Conservation (phyloP, 2,797 vertebrate genomes). For the Pseudomugil gertrudae region DNA sequence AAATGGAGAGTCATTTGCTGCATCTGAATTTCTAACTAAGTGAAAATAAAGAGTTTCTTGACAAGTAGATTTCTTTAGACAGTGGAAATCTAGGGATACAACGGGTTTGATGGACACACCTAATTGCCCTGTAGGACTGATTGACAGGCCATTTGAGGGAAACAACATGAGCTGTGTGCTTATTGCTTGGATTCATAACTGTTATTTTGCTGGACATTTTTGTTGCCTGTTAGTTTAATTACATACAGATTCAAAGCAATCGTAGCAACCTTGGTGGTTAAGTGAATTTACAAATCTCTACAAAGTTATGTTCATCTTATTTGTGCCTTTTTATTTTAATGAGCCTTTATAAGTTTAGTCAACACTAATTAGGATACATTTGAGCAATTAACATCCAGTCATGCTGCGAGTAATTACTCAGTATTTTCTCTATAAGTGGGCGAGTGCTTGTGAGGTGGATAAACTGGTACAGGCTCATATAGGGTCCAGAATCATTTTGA, state of each 20-base stretch:
- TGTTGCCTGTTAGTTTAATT: neutral
- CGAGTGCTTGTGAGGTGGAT: neutral
- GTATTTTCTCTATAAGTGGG: neutral
- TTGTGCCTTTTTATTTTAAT: neutral
- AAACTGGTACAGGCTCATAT: neutral
- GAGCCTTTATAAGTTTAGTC: neutral
- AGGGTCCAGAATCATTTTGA: neutral
- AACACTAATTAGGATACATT: neutral
- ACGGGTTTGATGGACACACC: neutral
- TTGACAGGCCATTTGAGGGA: neutral
- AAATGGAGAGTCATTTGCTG: constrained; percentile 10
- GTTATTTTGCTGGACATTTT: neutral
- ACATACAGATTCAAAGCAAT: neutral
- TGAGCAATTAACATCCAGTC: constrained; percentile 1
- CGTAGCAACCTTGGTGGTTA: neutral
- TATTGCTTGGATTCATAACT: neutral
- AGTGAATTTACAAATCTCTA: neutral
- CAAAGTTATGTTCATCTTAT: neutral
- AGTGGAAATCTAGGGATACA: neutral
- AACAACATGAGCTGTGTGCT: neutral
- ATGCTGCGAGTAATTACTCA: neutral
- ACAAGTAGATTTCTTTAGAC: neutral
- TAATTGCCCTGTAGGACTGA: neutral
- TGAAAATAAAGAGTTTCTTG: constrained; percentile 20
- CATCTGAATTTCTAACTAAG: neutral